phyloP scores from a whole-genome alignment of 1,140 invertebrate genomes.

The Saxidomus purpurata region DNA sequence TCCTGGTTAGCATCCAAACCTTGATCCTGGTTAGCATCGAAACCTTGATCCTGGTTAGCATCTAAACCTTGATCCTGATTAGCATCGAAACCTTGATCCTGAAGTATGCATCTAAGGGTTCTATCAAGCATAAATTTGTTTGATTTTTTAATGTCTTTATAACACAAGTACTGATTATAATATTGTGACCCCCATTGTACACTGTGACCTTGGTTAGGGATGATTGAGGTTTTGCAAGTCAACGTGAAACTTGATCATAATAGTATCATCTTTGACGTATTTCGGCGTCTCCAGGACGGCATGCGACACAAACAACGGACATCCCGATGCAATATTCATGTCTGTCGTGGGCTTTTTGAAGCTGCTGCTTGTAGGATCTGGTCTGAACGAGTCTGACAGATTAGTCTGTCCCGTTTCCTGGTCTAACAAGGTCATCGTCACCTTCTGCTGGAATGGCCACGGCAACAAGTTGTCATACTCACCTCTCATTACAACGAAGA shows the following conservation, averaged over 20 bases:
- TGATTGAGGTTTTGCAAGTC: slow-evolving; percentile 61
- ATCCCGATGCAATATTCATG: slow-evolving; percentile 83
- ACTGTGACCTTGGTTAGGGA: slow-evolving; percentile 8
- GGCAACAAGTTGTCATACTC: slow-evolving; percentile 80
- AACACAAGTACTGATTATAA: too few relatives aligned
- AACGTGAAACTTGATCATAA: slow-evolving; percentile 81
- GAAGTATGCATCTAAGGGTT: too few relatives aligned
- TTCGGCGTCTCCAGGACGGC: slow-evolving; percentile 68
- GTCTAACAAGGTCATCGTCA: slow-evolving; percentile 80
- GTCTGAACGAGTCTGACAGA: slow-evolving; percentile 81
- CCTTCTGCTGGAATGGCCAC: slow-evolving; percentile 84
- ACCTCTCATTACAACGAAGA: slow-evolving; percentile 84
- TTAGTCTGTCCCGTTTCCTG: slow-evolving; percentile 74
- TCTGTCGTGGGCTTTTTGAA: slow-evolving; percentile 81
- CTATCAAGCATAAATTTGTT: too few relatives aligned
- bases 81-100: too few relatives aligned
- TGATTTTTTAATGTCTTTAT: too few relatives aligned
- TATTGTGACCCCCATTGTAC: too few relatives aligned
- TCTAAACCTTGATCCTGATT: too few relatives aligned
- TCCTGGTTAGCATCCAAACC: too few relatives aligned
- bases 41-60: too few relatives aligned
- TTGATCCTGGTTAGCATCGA: too few relatives aligned
- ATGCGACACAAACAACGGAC: slow-evolving; percentile 79
- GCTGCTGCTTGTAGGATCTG: slow-evolving; percentile 76
- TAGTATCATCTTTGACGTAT: slow-evolving; percentile 81